These are phyloP conservation scores for Heteronetta atricapilla DNA, from an alignment of 2,113 vertebrate genomes.

Conservation along the genomic window DNA sequence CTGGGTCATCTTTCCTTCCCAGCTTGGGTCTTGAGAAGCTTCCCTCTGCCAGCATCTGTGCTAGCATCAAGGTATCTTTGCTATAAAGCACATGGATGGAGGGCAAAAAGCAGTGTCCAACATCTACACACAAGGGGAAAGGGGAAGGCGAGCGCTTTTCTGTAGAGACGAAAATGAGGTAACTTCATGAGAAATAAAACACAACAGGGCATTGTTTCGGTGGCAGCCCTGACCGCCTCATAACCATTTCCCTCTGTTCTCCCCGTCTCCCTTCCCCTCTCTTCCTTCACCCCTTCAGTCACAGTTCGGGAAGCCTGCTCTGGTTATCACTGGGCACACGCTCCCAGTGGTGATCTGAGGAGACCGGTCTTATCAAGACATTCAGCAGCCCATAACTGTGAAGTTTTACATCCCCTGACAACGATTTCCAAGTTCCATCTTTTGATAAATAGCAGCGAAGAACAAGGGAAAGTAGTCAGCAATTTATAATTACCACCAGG, in stretches of 20 bases:
- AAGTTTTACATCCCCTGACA: background rate
- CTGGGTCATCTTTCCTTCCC: background rate
- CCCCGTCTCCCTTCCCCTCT: background rate
- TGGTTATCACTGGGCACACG: background rate
- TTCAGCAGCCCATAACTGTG: background rate
- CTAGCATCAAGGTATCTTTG: background rate
- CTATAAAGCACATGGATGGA: background rate
- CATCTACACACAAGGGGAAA: background rate
- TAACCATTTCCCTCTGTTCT: background rate
- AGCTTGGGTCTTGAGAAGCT: background rate
- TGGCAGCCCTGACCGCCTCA: background rate
- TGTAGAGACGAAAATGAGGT: slow-evolving; percentile 49
- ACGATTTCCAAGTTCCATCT: slow-evolving; percentile 34
- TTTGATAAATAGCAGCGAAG: slow-evolving; percentile 65
- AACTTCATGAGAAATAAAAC: slow-evolving; percentile 7
- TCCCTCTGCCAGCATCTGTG: background rate
- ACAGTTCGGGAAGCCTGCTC: background rate
- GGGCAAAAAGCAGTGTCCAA: background rate
- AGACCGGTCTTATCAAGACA: background rate
- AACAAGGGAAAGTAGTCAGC: slow-evolving; percentile 58
- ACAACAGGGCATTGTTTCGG: background rate
- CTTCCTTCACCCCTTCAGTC: background rate
- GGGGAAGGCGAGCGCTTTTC: background rate
- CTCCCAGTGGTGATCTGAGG: background rate
- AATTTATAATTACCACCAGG: slow-evolving; percentile 62